These are phyloP conservation scores for Cryptoleucopteryx plumbea DNA, from an alignment of 2,113 vertebrate species.

Conservation along the genomic window DNA sequence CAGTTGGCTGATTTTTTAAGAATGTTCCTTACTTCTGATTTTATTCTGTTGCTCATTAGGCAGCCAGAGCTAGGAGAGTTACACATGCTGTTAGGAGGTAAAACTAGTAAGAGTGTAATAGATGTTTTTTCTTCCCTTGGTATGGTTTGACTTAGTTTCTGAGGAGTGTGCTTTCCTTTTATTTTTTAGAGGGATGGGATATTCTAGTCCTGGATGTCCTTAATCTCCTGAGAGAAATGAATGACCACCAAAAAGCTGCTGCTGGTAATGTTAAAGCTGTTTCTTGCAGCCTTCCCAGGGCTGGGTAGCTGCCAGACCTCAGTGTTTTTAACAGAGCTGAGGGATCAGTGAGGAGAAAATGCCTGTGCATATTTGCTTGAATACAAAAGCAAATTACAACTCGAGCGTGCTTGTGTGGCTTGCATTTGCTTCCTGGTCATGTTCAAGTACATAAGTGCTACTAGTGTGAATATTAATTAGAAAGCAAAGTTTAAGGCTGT, in stretches of 20 bases:
- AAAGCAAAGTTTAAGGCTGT: background rate
- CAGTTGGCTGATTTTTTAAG: background rate
- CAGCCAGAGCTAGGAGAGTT: background rate
- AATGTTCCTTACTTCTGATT: background rate
- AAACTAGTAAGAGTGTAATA: background rate
- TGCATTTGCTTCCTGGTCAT: background rate
- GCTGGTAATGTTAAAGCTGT: background rate
- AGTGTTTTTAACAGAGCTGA: slow-evolving; percentile 2
- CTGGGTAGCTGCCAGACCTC: slow-evolving; percentile 18
- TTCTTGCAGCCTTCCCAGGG: background rate
- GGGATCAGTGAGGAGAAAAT: background rate
- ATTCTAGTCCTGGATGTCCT: background rate
- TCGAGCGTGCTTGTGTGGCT: background rate
- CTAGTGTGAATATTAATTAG: background rate
- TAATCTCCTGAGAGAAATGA: background rate
- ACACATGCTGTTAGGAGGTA: background rate
- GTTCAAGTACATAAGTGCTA: background rate
- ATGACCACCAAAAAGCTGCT: background rate
- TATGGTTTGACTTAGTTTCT: background rate
- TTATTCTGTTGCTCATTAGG: background rate
- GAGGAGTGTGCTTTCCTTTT: background rate
- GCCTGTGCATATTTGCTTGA: background rate
- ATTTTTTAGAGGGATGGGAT: background rate
- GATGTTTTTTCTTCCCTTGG: background rate
- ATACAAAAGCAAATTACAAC: background rate